Evolutionary conservation across 2,113 vertebrate species (phyloP).

Genomic region (Pogonocichla stellata): DNA sequence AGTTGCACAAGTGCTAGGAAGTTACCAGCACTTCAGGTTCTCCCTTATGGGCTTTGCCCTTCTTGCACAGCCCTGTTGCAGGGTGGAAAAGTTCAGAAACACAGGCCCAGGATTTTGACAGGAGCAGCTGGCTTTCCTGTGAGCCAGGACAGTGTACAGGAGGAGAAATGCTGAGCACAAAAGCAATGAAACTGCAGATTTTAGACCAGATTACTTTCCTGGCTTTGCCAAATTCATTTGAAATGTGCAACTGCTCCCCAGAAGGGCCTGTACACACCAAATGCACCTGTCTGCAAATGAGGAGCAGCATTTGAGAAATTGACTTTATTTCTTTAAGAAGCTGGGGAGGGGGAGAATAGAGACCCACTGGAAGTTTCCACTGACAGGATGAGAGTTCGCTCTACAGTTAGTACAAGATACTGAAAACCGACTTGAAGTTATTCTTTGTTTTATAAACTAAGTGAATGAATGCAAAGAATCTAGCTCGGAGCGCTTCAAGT

Average conservation of each 20-base stretch:
- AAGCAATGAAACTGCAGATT: constrained; percentile 46
- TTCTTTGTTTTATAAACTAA: not conserved
- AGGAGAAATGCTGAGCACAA: not conserved
- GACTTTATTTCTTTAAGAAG: not conserved
- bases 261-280: not conserved
- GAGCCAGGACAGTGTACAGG: not conserved
- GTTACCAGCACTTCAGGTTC: not conserved
- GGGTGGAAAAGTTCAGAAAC: not conserved
- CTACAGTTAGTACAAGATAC: not conserved
- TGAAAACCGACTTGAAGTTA: not conserved
- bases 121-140: not conserved
- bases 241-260: not conserved
- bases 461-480: not conserved
- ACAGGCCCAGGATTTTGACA: not conserved
- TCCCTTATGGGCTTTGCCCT: not conserved
- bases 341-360: rapidly evolving
- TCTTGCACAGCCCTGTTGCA: not conserved
- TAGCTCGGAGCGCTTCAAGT: not conserved
- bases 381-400: not conserved
- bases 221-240: not conserved
- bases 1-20: not conserved
- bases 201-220: not conserved
- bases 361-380: not conserved
- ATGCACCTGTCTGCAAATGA: not conserved
- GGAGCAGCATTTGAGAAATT: not conserved